A percentile compares a stretch with the other conserved stretches of the same genome.
phyloP scores from a whole-genome alignment of 2,113 vertebrate species.

The Tympanuchus pallidicinctus region DNA sequence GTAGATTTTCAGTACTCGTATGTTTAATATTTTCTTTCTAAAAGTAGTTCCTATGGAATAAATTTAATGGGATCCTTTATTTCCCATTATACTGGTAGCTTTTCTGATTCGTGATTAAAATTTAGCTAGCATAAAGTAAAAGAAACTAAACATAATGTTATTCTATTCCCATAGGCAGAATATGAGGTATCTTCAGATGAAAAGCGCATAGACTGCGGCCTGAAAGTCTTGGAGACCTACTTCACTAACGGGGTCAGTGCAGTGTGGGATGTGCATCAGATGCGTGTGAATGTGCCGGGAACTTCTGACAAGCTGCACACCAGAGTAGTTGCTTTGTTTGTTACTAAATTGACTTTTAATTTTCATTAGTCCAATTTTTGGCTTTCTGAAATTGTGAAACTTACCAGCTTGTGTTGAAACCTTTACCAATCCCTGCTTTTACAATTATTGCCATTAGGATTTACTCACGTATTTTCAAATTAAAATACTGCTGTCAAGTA shows the following conservation, averaged over 20 bases:
- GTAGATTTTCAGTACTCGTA: background rate
- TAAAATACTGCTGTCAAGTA: background rate
- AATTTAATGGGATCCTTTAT: background rate
- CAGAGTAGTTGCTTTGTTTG: background rate
- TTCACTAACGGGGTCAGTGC: slow-evolving; percentile 86
- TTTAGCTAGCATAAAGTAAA: background rate
- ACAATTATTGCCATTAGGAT: background rate
- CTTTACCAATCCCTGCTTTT: background rate
- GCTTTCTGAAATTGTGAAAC: background rate
- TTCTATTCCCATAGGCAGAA: slow-evolving; percentile 77
- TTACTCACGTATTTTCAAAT: background rate
- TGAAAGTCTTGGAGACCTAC: slow-evolving; percentile 85
- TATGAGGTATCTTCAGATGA: slow-evolving; percentile 90
- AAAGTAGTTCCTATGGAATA: background rate
- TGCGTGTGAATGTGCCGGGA: background rate
- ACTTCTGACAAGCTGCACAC: background rate
- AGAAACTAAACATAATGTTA: background rate
- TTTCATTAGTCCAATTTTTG: background rate
- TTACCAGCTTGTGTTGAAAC: background rate
- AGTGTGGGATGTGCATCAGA: background rate
- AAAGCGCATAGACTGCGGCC: slow-evolving; percentile 83
- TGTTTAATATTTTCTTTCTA: background rate
- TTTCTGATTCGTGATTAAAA: background rate
- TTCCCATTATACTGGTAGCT: background rate
- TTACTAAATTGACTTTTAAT: background rate